phyloP scores from a whole-genome alignment of 2,797 vertebrate genomes.

The Eospalax fontanierii region DNA sequence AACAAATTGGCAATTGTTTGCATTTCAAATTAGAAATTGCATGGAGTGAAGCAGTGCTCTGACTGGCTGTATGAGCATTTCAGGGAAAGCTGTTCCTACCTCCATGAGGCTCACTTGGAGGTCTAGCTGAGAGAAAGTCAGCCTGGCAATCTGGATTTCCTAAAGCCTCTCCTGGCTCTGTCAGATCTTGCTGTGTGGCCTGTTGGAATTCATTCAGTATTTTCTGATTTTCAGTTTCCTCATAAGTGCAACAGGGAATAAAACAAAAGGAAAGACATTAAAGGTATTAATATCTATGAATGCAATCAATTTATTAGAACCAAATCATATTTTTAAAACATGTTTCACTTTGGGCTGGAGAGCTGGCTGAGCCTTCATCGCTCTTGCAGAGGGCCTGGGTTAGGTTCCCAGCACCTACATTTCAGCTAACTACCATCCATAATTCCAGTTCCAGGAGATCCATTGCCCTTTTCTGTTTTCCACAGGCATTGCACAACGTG shows the following conservation, averaged over 20 bases:
- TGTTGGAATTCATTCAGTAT: constrained; percentile 61
- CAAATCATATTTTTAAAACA: neutral
- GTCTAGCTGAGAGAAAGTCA: constrained; percentile 73
- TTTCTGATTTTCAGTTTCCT: constrained; percentile 75
- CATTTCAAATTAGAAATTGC: constrained; percentile 80
- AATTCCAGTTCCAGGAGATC: no score
- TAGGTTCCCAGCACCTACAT: no score
- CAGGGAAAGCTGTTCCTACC: constrained; percentile 63
- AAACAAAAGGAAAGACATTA: constrained; percentile 33
- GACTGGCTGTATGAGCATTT: constrained; percentile 69
- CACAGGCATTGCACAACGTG: no score
- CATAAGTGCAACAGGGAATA: constrained; percentile 59
- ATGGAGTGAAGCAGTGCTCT: constrained; percentile 70
- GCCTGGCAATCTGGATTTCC: constrained; percentile 66
- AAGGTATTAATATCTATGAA: constrained; percentile 41
- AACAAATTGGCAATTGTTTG: constrained; percentile 86
- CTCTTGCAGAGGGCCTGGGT: no score
- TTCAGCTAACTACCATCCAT: no score
- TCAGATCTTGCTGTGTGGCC: constrained; percentile 77
- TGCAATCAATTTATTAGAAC: constrained; percentile 24
- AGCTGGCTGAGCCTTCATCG: no score
- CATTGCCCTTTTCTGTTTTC: no score
- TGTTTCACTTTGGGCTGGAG: no score
- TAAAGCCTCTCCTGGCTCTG: constrained; percentile 66
- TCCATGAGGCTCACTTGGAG: constrained; percentile 76